Evolutionary conservation across 2,888 invertebrate species (phyloP).

Genomic region (Tiliacea aurago): DNA sequence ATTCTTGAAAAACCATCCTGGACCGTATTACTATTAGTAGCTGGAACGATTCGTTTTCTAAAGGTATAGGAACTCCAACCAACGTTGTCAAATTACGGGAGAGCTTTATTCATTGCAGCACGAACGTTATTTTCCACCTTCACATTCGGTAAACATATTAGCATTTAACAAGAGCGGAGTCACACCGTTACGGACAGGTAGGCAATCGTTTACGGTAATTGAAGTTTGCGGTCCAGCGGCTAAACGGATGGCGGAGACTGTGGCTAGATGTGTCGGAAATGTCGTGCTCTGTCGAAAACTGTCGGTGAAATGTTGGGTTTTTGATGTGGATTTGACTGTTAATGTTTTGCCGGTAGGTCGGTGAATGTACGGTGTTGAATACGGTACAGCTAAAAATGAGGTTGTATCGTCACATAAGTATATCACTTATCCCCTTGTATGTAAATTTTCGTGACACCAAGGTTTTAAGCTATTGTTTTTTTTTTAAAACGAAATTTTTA

Average conservation of each 20-base stretch:
- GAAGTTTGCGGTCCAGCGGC: conserved; percentile 62
- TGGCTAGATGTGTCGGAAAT: conserved; percentile 18
- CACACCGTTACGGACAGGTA: conserved; percentile 21
- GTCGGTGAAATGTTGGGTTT: not conserved
- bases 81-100: not conserved
- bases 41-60: too few relatives aligned
- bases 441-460: too few relatives aligned
- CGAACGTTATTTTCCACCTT: not conserved
- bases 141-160: conserved; percentile 5
- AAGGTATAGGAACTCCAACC: not conserved
- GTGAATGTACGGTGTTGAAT: too few relatives aligned
- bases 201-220: conserved; percentile 62
- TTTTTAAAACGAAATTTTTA: too few relatives aligned
- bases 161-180: conserved; percentile 10
- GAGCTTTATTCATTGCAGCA: too few relatives aligned
- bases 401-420: too few relatives aligned
- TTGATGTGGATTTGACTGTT: not conserved
- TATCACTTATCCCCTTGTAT: too few relatives aligned
- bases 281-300: not conserved
- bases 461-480: too few relatives aligned
- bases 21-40: too few relatives aligned
- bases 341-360: not conserved
- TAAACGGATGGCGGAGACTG: conserved; percentile 45
- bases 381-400: too few relatives aligned
- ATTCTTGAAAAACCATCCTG: too few relatives aligned